phyloP scores from a whole-genome alignment of 2,113 vertebrate genomes.

The Daubentonia madagascariensis region DNA sequence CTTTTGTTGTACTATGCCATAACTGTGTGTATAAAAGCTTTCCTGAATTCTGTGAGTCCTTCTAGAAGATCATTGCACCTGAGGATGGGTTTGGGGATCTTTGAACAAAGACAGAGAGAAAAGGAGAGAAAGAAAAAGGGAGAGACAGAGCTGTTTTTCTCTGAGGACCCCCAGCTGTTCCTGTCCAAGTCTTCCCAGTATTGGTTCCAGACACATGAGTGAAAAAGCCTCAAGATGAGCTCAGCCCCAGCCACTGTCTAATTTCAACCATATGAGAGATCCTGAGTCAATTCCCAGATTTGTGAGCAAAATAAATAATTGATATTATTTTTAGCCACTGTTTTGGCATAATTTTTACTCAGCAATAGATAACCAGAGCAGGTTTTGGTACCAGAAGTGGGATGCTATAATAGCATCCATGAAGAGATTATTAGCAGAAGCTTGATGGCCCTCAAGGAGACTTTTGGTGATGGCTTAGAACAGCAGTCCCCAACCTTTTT shows the following conservation, averaged over 20 bases:
- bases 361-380: background rate
- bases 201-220: background rate
- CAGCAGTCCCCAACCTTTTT: too few relatives aligned
- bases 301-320: background rate
- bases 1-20: background rate
- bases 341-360: background rate
- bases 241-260: background rate
- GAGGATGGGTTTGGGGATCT: background rate
- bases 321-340: background rate
- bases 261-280: background rate
- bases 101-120: background rate
- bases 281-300: background rate
- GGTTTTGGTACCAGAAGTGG: background rate
- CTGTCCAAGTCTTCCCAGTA: background rate
- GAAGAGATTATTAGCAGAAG: background rate
- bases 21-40: background rate
- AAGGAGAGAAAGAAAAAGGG: background rate
- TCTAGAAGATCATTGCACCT: background rate
- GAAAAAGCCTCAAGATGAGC: background rate
- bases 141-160: background rate
- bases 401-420: background rate
- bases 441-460: background rate
- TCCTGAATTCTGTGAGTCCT: background rate
- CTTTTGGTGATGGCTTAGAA: background rate
- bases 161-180: too few relatives aligned